Conservation (phyloP, 2,113 vertebrate genomes). For the Psilopogon haemacephalus region DNA sequence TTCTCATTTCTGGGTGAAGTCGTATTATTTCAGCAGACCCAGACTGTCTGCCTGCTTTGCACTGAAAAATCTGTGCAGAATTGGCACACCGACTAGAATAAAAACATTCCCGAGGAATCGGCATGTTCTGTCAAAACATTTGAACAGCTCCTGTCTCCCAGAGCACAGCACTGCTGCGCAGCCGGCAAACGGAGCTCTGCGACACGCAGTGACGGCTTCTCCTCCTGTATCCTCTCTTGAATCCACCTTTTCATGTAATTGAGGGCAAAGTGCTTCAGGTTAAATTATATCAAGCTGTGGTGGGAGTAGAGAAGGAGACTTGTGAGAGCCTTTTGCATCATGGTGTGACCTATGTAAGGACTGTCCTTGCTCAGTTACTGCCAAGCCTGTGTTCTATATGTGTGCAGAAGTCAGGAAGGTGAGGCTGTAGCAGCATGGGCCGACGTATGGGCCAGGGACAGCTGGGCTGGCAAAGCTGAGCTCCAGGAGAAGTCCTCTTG, state of each 20-base stretch:
- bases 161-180: neutral
- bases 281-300: neutral
- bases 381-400: neutral
- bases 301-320: neutral
- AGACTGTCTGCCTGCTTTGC: conserved; percentile 64
- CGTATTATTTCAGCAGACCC: neutral
- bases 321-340: neutral
- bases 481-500: neutral
- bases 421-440: neutral
- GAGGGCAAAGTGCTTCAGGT: neutral
- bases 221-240: neutral
- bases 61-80: conserved; percentile 55
- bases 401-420: neutral
- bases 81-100: conserved; percentile 53
- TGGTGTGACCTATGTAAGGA: neutral
- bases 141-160: conserved; percentile 52
- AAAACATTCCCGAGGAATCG: conserved; percentile 63
- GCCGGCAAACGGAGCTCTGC: neutral
- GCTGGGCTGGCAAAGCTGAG: neutral
- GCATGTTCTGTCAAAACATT: conserved; percentile 64
- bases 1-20: neutral
- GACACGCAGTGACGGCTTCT: rapidly evolving
- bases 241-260: neutral
- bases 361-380: neutral
- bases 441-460: neutral